Conservation (phyloP, 2,888 invertebrate genomes). For the Temnothorax unifasciatus region DNA sequence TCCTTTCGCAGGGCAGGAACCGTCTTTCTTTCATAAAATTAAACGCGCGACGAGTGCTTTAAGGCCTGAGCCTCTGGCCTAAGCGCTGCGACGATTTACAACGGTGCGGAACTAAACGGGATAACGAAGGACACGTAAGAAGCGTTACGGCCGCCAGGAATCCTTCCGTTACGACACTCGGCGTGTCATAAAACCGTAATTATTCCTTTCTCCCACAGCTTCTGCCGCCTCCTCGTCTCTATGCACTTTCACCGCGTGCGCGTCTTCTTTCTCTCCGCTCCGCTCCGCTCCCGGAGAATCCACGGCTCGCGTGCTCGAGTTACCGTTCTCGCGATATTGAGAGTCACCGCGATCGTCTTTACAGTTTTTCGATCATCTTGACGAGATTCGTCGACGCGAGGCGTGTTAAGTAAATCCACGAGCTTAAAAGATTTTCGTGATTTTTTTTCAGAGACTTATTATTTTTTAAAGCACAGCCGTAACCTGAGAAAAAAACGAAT, state of each 20-base stretch:
- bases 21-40: not conserved
- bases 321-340: constrained; percentile 23
- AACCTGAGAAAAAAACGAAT: not conserved
- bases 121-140: constrained; percentile 33
- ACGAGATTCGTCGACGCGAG: not conserved
- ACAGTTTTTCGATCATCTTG: not conserved
- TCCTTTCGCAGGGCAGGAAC: not conserved
- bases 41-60: not conserved
- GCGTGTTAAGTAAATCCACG: not conserved
- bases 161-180: constrained; percentile 63
- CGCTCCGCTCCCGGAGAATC: constrained; percentile 38
- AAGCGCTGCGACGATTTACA: not conserved
- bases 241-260: constrained; percentile 72
- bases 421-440: not conserved
- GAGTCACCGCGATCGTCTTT: not conserved
- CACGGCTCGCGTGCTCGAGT: constrained; percentile 47
- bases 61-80: not conserved
- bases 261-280: constrained; percentile 47
- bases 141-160: constrained; percentile 59
- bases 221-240: constrained; percentile 57
- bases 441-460: not conserved
- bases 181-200: constrained; percentile 74
- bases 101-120: not conserved
- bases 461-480: not conserved
- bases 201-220: constrained; percentile 75